Evolutionary conservation across 2,888 invertebrate species (phyloP).

Genomic region (Colostygia pectinataria): DNA sequence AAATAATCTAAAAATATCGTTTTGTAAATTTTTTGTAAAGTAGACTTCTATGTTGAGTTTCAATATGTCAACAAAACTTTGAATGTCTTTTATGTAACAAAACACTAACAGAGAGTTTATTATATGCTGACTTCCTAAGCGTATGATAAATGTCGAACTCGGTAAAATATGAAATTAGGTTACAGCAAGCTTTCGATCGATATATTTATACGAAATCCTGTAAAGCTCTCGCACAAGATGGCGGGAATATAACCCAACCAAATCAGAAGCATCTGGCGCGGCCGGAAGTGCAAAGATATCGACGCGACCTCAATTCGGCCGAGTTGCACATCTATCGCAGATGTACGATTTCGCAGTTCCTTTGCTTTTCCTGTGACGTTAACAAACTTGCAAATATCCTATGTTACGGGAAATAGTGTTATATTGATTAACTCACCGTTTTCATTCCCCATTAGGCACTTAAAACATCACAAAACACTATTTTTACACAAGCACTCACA

Average conservation of each 20-base stretch:
- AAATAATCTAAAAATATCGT: too few species aligned
- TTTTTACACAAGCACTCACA: slow-evolving; percentile 80
- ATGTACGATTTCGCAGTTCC: slow-evolving; percentile 73
- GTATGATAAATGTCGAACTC: slow-evolving; percentile 15
- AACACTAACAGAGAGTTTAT: neutral
- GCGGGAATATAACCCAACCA: slow-evolving; percentile 69
- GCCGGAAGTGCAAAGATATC: slow-evolving; percentile 53
- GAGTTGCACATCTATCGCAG: slow-evolving; percentile 73
- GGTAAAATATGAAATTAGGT: slow-evolving; percentile 55
- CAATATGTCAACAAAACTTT: slow-evolving; percentile 32
- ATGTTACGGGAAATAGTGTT: slow-evolving; percentile 35
- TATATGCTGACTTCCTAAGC: neutral
- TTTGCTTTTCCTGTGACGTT: slow-evolving; percentile 62
- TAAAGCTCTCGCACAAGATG: slow-evolving; percentile 79
- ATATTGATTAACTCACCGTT: slow-evolving; percentile 68
- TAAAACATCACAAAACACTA: slow-evolving; percentile 78
- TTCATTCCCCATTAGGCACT: slow-evolving; percentile 64
- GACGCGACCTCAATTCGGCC: slow-evolving; percentile 65
- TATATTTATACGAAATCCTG: slow-evolving; percentile 77
- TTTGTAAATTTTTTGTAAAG: too few species aligned
- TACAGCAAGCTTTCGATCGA: slow-evolving; percentile 73
- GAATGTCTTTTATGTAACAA: neutral
- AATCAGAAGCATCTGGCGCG: slow-evolving; percentile 51
- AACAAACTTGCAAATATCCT: slow-evolving; percentile 43
- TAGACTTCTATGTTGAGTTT: slow-evolving; percentile 5